A percentile compares a stretch with the other conserved stretches of the same genome.
Conservation (phyloP, 2,113 vertebrate species). For the Tautogolabrus adspersus region DNA sequence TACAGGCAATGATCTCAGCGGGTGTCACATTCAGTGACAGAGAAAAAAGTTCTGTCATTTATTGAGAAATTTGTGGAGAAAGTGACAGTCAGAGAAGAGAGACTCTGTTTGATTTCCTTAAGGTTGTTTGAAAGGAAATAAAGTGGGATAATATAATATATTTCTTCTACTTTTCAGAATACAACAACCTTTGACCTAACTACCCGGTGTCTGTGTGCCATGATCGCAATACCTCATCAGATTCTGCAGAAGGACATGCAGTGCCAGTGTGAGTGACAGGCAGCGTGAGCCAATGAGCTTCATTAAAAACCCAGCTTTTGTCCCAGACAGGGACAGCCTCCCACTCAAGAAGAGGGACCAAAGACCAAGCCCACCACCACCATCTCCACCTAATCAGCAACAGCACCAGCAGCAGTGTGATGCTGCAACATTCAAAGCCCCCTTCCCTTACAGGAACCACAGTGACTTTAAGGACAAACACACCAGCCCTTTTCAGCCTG, state of each 20-base stretch:
- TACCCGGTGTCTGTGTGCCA: constrained; percentile 30
- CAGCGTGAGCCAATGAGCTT: constrained; percentile 71
- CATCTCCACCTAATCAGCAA: constrained; percentile 12
- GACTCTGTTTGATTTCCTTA: not conserved
- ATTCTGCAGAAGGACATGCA: constrained; percentile 37
- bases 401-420: constrained; percentile 61
- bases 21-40: constrained; percentile 13
- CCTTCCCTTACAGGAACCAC: constrained; percentile 77
- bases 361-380: constrained; percentile 39
- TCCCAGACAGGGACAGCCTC: constrained; percentile 70
- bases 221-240: constrained; percentile 39
- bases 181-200: constrained; percentile 30
- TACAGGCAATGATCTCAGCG: constrained; percentile 34
- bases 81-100: not conserved
- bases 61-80: not conserved
- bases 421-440: constrained; percentile 77
- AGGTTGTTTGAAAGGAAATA: not conserved
- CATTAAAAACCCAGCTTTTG: constrained; percentile 53
- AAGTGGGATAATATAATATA: constrained; percentile 19
- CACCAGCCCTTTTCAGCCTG: constrained; percentile 54
- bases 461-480: constrained; percentile 50
- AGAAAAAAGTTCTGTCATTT: constrained; percentile 10
- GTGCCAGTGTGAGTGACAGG: constrained; percentile 41
- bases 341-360: constrained; percentile 82
- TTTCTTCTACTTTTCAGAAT: constrained; percentile 46